Conservation (phyloP, 2,113 vertebrate species). For the Zosterops hypoxanthus region DNA sequence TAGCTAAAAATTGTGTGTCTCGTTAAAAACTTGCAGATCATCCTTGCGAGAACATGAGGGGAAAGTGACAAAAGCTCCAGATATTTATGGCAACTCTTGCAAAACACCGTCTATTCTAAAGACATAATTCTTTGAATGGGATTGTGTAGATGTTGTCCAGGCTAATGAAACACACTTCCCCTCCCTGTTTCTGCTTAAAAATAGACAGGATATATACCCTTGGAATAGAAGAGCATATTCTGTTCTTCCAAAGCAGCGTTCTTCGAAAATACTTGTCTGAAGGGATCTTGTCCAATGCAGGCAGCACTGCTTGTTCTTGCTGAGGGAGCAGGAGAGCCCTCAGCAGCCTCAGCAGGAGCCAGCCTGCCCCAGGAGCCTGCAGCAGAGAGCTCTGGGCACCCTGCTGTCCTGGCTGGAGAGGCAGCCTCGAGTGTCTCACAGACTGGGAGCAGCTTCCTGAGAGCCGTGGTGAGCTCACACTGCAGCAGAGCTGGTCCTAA, state of each 20-base stretch:
- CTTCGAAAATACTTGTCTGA: neutral
- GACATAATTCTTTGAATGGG: neutral
- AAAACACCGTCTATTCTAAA: neutral
- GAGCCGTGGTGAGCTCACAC: neutral
- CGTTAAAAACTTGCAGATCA: neutral
- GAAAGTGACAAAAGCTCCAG: neutral
- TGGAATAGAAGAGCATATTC: neutral
- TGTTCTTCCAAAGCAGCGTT: neutral
- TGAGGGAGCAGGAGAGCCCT: neutral
- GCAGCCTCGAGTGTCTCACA: neutral
- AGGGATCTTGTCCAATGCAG: neutral
- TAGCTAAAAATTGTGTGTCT: neutral
- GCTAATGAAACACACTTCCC: neutral
- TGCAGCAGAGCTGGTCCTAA: neutral
- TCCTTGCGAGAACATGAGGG: neutral
- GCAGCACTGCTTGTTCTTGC: neutral
- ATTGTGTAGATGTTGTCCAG: neutral
- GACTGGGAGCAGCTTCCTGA: rapidly evolving
- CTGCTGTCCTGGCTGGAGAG: no score
- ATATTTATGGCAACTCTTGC: neutral
- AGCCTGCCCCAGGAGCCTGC: neutral
- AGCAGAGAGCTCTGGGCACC: neutral
- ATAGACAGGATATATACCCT: neutral
- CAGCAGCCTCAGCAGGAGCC: neutral
- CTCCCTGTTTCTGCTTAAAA: neutral